These are phyloP conservation scores for Amazona guildingii DNA, from an alignment of 2,113 vertebrate species.

Conservation along the genomic window DNA sequence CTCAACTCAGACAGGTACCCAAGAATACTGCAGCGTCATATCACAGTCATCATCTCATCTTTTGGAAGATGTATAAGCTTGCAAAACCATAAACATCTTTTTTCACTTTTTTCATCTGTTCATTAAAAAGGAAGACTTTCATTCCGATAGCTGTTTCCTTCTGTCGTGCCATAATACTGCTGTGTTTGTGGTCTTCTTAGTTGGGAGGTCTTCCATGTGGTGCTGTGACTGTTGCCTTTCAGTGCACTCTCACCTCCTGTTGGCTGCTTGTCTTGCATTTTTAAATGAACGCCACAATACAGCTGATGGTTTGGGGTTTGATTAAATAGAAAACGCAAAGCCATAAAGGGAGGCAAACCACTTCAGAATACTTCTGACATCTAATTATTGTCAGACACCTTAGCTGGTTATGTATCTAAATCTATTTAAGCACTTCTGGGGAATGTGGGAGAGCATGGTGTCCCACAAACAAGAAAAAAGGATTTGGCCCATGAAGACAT, in stretches of 20 bases:
- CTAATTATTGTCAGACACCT: background rate
- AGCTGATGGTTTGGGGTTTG: background rate
- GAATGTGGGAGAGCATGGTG: background rate
- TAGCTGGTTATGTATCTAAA: background rate
- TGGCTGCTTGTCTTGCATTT: background rate
- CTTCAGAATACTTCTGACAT: background rate
- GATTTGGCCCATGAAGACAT: background rate
- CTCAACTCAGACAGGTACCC: background rate
- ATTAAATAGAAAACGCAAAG: background rate
- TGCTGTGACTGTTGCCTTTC: background rate
- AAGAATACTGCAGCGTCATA: background rate
- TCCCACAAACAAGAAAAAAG: background rate
- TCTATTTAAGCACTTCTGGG: background rate
- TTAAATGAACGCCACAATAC: background rate
- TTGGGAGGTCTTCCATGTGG: background rate
- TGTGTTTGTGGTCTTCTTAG: background rate
- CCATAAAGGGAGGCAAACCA: background rate
- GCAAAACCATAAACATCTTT: background rate
- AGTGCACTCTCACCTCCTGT: background rate
- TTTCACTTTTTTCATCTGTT: background rate
- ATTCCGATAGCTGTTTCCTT: background rate
- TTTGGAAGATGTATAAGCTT: background rate
- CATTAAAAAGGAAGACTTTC: background rate
- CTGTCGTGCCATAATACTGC: background rate
- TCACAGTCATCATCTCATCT: accelerated